These are phyloP conservation scores for Helicoverpa assulta DNA, from an alignment of 2,888 invertebrate species.

Conservation along the genomic window DNA sequence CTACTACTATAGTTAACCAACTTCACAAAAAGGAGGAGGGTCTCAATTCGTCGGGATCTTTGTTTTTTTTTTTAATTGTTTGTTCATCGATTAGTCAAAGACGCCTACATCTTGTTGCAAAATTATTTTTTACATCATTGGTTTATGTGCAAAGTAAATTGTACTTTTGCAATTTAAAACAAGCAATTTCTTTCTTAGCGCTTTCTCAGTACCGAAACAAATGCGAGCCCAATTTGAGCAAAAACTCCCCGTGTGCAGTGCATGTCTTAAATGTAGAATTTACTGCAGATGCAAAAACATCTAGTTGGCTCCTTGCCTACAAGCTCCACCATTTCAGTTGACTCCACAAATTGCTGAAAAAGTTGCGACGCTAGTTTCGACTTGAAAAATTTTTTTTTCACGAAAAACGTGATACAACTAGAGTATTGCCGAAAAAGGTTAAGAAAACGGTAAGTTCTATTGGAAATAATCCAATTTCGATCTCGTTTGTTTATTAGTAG, in stretches of 20 bases:
- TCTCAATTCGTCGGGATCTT: too few species aligned
- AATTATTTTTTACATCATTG: not conserved
- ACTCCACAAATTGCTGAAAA: conserved; percentile 48
- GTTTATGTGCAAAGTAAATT: too few species aligned
- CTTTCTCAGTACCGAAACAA: conserved; percentile 32
- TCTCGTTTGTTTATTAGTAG: not conserved
- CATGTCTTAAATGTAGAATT: conserved; percentile 49
- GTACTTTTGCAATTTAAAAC: not conserved
- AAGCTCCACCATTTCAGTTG: conserved; percentile 45
- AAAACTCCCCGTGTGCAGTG: conserved; percentile 45
- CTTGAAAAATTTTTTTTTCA: conserved; percentile 22
- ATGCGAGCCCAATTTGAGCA: conserved; percentile 8
- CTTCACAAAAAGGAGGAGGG: too few species aligned
- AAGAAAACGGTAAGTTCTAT: conserved; percentile 7
- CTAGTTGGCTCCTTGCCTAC: conserved; percentile 54
- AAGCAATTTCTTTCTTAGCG: not conserved
- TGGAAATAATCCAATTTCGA: not conserved
- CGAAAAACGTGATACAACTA: conserved; percentile 18
- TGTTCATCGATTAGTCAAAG: too few species aligned
- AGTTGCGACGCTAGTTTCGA: conserved; percentile 16
- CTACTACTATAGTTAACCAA: too few species aligned
- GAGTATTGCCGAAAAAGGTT: not conserved
- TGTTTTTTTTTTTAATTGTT: too few species aligned
- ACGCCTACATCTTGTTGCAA: too few species aligned
- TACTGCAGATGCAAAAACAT: conserved; percentile 48